Evolutionary conservation across 2,113 vertebrate genomes (phyloP).

Genomic region (Tychaedon coryphoeus): DNA sequence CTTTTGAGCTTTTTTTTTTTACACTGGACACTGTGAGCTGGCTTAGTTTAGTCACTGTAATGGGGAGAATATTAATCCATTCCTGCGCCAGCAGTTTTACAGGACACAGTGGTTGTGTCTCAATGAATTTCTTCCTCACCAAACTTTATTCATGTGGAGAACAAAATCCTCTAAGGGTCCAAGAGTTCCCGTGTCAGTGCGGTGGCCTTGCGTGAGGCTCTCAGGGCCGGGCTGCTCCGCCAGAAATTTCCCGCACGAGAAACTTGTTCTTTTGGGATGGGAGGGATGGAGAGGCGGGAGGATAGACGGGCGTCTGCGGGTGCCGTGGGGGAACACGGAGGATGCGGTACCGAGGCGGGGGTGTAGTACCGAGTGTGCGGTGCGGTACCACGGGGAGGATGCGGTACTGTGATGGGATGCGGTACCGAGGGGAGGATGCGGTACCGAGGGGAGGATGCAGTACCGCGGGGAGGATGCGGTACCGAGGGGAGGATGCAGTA

Average conservation of each 20-base stretch:
- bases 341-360: too few species aligned
- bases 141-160: rapidly evolving
- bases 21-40: too few species aligned
- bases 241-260: not conserved
- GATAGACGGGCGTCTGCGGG: not conserved
- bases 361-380: too few species aligned
- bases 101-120: not conserved
- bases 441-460: not conserved
- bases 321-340: not conserved
- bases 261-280: not conserved
- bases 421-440: not conserved
- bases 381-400: too few species aligned
- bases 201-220: rapidly evolving
- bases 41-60: not conserved
- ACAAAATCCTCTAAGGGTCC: not conserved
- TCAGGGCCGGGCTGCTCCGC: rapidly evolving
- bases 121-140: not conserved
- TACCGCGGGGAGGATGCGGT: not conserved
- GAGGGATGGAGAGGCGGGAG: not conserved
- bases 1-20: not conserved
- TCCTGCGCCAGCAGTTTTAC: not conserved
- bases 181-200: rapidly evolving
- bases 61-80: not conserved
- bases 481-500: too few species aligned
- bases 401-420: rapidly evolving